A percentile compares a stretch with the other conserved stretches of the same genome.
These are phyloP conservation scores for Drosophila kohkoa DNA, from an alignment of 1,140 invertebrate genomes.

Conservation along the genomic window DNA sequence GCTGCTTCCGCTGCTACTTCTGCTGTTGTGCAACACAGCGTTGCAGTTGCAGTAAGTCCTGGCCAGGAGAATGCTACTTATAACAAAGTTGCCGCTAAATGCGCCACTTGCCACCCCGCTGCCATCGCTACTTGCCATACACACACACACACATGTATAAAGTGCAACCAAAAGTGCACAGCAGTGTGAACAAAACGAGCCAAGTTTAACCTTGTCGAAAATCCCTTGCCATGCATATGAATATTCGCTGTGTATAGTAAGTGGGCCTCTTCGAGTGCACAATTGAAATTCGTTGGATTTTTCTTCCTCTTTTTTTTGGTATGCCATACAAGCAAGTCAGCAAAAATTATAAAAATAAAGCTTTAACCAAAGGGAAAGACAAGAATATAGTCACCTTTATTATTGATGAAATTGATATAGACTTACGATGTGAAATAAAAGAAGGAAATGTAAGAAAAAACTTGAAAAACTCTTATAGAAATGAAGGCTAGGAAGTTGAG, in stretches of 20 bases:
- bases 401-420: not conserved
- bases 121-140: not conserved
- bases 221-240: conserved; percentile 20
- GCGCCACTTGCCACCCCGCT: conserved; percentile 27
- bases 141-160: not conserved
- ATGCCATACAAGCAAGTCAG: conserved; percentile 14
- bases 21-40: conserved; percentile 29
- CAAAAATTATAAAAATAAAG: conserved; percentile 23
- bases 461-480: too few species aligned
- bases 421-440: too few species aligned
- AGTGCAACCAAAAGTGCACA: conserved; percentile 39
- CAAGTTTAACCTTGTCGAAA: conserved; percentile 27
- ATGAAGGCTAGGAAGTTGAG: too few species aligned
- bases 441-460: too few species aligned
- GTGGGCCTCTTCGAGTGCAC: conserved; percentile 14
- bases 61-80: conserved; percentile 19
- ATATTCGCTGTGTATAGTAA: conserved; percentile 10
- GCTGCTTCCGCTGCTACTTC: not conserved
- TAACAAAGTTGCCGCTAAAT: conserved; percentile 48
- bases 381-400: not conserved
- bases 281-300: conserved; percentile 20
- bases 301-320: conserved; percentile 1
- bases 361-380: not conserved
- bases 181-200: conserved; percentile 4
- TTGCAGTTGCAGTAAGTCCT: conserved; percentile 20